Conservation (phyloP, 2,797 vertebrate species). For the Intellagama lesueurii region DNA sequence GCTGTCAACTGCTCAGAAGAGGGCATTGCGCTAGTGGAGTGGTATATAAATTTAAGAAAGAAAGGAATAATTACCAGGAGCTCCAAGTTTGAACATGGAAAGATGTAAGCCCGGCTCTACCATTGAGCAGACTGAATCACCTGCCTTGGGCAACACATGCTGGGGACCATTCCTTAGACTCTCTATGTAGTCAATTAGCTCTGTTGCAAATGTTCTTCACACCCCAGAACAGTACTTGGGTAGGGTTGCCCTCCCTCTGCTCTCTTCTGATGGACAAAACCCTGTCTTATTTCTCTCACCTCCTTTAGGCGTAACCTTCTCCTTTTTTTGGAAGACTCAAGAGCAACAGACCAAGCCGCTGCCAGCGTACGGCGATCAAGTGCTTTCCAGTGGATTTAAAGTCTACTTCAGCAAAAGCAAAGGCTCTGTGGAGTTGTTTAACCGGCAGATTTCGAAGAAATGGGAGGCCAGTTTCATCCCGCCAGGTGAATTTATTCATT, state of each 20-base stretch:
- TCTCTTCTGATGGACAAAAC: neutral
- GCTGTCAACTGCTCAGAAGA: too few relatives aligned
- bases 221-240: neutral
- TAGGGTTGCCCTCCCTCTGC: neutral
- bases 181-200: neutral
- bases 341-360: conserved; percentile 60
- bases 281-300: neutral
- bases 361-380: conserved; percentile 88
- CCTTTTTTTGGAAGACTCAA: conserved; percentile 97
- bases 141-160: too few relatives aligned
- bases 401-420: conserved; percentile 84
- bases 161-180: too few relatives aligned
- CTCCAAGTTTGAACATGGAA: too few relatives aligned
- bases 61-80: too few relatives aligned
- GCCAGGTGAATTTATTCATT: conserved; percentile 80
- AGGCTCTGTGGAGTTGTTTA: conserved; percentile 92
- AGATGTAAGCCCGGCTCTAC: too few relatives aligned
- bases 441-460: conserved; percentile 84
- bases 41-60: too few relatives aligned
- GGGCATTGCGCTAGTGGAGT: too few relatives aligned
- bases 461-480: conserved; percentile 91
- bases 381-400: conserved; percentile 92
- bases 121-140: too few relatives aligned
- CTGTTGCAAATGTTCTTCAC: neutral
- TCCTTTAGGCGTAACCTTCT: conserved; percentile 91